These are phyloP conservation scores for Sakesphorus luctuosus DNA, from an alignment of 2,113 vertebrate genomes.

Conservation along the genomic window DNA sequence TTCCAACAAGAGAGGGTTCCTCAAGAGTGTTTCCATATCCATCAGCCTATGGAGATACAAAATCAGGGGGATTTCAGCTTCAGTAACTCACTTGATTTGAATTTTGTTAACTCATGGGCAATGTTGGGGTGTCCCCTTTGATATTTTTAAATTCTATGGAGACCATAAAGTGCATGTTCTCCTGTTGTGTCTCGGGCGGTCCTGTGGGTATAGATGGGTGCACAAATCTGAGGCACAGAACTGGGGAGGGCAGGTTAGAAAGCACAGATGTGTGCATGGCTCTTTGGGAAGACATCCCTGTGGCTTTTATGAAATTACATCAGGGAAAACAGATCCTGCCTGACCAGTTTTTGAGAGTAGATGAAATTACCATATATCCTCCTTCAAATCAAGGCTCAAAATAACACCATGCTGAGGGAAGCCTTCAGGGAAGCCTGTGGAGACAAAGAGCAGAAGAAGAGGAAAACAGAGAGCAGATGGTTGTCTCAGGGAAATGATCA, in stretches of 20 bases:
- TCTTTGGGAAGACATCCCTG: not conserved
- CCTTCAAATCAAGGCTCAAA: not conserved
- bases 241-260: not conserved
- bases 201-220: not conserved
- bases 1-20: not conserved
- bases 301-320: slow-evolving; percentile 10
- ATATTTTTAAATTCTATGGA: accelerated
- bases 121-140: not conserved
- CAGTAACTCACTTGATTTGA: not conserved
- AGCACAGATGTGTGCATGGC: not conserved
- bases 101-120: not conserved
- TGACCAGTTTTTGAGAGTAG: slow-evolving; percentile 14
- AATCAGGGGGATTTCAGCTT: not conserved
- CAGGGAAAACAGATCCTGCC: slow-evolving; percentile 38
- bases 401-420: not conserved
- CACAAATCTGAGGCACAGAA: not conserved
- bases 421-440: not conserved
- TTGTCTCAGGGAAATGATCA: not conserved
- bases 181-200: not conserved
- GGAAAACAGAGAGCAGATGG: slow-evolving; percentile 35
- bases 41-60: not conserved
- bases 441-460: not conserved
- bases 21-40: not conserved
- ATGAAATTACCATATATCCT: slow-evolving; percentile 17
- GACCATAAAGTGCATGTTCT: not conserved